Evolutionary conservation across 2,888 invertebrate species (phyloP), one percentile per base, ranked within the genome.

Genomic region (Folsomia manolachei): DNA sequence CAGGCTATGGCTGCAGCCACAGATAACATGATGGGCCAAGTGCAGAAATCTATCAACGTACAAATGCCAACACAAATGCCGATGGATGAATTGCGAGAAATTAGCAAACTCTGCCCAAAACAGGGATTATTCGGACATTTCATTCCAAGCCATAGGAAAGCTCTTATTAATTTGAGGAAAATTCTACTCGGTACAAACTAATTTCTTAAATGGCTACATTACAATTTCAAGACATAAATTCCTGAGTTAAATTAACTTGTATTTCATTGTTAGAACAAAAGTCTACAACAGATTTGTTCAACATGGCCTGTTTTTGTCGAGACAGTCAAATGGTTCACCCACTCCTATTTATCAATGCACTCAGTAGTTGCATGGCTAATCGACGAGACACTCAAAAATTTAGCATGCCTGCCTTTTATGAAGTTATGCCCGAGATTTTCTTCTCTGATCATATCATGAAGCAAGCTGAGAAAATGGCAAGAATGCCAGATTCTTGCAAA

Each of bases 371-470:
- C 0, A 83, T 93, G 19, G 86, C 91, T 80, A 91, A 93, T 85
- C 88, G 91, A 9, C 83, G 84, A 0, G 92, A 92, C 82, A 91
- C 91, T 1, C 88, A 88, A 81, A 87, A 89, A 63, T 81, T 93
- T 23, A 87, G 87, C 66, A 83, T 92, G 63, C 93, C 93, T 0
- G 88, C 91, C 0, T 88, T 94, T 77, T 88, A 89, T 53, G 90
- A 93, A 83, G 86, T 89, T 0, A 93, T 94, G 83, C 95, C 94
- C 0, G 90, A 90, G 82, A 92, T 92, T 84, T 94, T 91, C 83
- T 85, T 79, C 18, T 53, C 61, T 18, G 65, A 52, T 14, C 66
- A 70, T 56, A 69, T 71, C n/a, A 73, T 75, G 60, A 56, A 70
- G 1, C 63, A 71, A 63, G 78, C 76, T 9, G 39, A 71, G 14